phyloP scores from a whole-genome alignment of 2,797 vertebrate genomes.

The Protosalanx chinensis region DNA sequence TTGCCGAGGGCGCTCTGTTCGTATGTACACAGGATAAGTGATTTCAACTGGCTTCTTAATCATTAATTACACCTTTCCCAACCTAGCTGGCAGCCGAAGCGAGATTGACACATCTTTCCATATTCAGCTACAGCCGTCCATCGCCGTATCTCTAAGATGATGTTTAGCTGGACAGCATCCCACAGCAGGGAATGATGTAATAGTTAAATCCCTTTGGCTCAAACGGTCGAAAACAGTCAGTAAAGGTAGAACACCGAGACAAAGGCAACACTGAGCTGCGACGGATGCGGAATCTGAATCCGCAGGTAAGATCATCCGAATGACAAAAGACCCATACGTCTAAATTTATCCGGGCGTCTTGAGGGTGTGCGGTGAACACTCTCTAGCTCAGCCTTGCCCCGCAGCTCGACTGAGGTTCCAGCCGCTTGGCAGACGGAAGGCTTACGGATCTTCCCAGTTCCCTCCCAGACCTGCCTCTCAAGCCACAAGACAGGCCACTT shows the following conservation, averaged over 20 bases:
- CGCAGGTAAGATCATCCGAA: too few relatives aligned
- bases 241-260: not conserved
- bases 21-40: slow-evolving; percentile 25
- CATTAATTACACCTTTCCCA: slow-evolving; percentile 27
- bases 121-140: slow-evolving; percentile 3
- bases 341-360: not conserved
- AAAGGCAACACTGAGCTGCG: slow-evolving; percentile 5
- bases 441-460: not conserved
- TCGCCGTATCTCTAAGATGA: not conserved
- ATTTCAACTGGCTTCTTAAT: slow-evolving; percentile 19
- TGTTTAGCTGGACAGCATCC: slow-evolving; percentile 5
- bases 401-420: slow-evolving; percentile 8
- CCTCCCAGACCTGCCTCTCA: not conserved
- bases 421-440: not conserved
- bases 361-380: not conserved
- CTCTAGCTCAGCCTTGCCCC: slow-evolving; percentile 6
- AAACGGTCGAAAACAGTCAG: slow-evolving; percentile 1
- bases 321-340: too few relatives aligned
- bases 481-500: not conserved
- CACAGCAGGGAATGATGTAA: not conserved
- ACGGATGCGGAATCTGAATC: not conserved
- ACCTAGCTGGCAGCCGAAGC: not conserved
- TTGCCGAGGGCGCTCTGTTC: slow-evolving; percentile 8
- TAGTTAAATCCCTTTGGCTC: not conserved
- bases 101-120: slow-evolving; percentile 20